These are phyloP conservation scores for Rugalucina vietnamica DNA, from an alignment of 2,888 invertebrate genomes.

Conservation along the genomic window DNA sequence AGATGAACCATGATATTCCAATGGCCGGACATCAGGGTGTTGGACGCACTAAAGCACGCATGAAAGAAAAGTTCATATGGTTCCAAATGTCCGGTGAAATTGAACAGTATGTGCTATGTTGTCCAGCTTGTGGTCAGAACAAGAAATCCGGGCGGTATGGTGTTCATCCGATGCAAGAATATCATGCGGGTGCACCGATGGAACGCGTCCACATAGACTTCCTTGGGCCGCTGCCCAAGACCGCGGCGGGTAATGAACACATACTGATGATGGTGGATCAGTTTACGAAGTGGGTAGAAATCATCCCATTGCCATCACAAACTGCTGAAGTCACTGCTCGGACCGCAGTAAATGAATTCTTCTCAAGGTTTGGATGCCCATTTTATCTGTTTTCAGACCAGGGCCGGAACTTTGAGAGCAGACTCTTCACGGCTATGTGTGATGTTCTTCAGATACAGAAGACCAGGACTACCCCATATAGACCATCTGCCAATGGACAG, in stretches of 20 bases:
- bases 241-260: conserved; percentile 12
- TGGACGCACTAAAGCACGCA: conserved; percentile 3
- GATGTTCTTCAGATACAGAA: conserved; percentile 13
- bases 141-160: conserved; percentile 10
- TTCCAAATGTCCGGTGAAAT: conserved; percentile 14
- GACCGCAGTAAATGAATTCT: conserved; percentile 9
- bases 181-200: conserved; percentile 89
- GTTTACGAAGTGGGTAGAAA: conserved; percentile 46
- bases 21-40: conserved; percentile 33
- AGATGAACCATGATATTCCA: conserved; percentile 19
- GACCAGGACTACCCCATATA: not conserved
- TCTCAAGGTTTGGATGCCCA: conserved; percentile 15
- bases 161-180: conserved; percentile 85
- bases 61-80: conserved; percentile 29
- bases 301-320: conserved; percentile 17
- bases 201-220: conserved; percentile 45
- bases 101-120: conserved; percentile 8
- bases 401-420: conserved; percentile 21
- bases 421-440: conserved; percentile 16
- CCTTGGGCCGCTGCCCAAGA: conserved; percentile 24
- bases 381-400: not conserved
- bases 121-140: conserved; percentile 12
- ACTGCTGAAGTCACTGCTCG: conserved; percentile 12
- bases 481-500: conserved; percentile 9
- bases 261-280: conserved; percentile 29